A percentile compares a stretch with the other conserved stretches of the same genome.
Conservation (phyloP, 2,113 vertebrate species). For the Callipepla californica region DNA sequence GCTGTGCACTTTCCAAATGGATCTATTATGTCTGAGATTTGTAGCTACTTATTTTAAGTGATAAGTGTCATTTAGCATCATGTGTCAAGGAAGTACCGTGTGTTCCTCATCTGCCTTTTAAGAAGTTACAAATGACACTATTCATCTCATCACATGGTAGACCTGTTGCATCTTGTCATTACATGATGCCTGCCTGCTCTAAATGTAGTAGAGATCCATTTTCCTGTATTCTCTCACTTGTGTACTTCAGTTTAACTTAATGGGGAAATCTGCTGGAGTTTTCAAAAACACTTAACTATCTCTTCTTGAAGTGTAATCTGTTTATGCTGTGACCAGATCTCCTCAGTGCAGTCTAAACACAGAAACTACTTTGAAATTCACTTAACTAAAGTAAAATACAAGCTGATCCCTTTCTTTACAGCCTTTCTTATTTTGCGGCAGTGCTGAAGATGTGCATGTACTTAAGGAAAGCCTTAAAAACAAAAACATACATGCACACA, state of each 20-base stretch:
- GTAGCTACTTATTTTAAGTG: slow-evolving; percentile 49
- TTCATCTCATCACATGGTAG: slow-evolving; percentile 47
- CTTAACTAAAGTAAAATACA: slow-evolving; percentile 3
- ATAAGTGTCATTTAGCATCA: slow-evolving; percentile 38
- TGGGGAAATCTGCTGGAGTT: neutral
- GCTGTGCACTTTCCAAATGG: slow-evolving; percentile 29
- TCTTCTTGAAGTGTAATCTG: slow-evolving; percentile 31
- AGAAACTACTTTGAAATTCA: slow-evolving; percentile 22
- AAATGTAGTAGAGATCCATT: neutral
- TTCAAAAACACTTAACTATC: slow-evolving; percentile 22
- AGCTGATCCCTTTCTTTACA: neutral
- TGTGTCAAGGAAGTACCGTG: slow-evolving; percentile 52
- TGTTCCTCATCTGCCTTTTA: slow-evolving; percentile 53
- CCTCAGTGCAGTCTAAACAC: slow-evolving; percentile 37
- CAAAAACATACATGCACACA: neutral
- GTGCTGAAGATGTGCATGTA: neutral
- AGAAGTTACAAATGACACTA: slow-evolving; percentile 60
- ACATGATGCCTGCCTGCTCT: neutral
- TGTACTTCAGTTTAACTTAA: neutral
- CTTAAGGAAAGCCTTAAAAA: slow-evolving; percentile 47
- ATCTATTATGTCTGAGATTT: slow-evolving; percentile 54
- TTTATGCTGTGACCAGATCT: slow-evolving; percentile 43
- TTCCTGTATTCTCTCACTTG: neutral
- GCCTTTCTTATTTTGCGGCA: neutral
- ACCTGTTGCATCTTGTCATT: slow-evolving; percentile 58